Conservation (phyloP, 2,113 vertebrate species). For the Macrotus californicus region DNA sequence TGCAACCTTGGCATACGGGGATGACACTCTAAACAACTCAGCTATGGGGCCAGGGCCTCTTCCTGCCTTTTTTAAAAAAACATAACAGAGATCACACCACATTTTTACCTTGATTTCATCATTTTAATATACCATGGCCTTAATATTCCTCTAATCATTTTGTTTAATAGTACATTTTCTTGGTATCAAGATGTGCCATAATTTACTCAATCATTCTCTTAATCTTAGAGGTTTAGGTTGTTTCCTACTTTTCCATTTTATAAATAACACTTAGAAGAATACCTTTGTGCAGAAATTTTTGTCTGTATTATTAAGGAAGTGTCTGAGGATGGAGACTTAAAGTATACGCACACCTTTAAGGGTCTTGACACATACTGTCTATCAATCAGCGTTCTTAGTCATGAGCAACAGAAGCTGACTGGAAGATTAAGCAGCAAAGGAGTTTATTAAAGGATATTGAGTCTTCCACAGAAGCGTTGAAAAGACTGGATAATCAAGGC, state of each 20-base stretch:
- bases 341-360: background rate
- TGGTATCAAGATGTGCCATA: background rate
- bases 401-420: background rate
- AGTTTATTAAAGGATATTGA: background rate
- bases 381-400: background rate
- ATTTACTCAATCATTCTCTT: constrained; percentile 18
- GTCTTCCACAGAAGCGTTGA: background rate
- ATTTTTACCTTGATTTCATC: constrained; percentile 10
- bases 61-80: background rate
- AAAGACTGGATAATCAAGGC: background rate
- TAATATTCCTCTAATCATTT: constrained; percentile 17
- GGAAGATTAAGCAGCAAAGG: background rate
- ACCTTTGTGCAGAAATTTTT: background rate
- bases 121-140: background rate
- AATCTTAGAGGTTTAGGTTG: background rate
- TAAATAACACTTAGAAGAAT: background rate
- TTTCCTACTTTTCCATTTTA: background rate
- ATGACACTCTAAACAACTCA: too few species aligned
- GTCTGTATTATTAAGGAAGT: background rate
- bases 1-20: too few species aligned
- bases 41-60: background rate
- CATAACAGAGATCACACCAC: background rate
- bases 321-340: background rate
- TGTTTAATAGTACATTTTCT: background rate
- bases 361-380: background rate